Evolutionary conservation across 2,888 invertebrate species (phyloP).

Genomic region (Euclidia mi): DNA sequence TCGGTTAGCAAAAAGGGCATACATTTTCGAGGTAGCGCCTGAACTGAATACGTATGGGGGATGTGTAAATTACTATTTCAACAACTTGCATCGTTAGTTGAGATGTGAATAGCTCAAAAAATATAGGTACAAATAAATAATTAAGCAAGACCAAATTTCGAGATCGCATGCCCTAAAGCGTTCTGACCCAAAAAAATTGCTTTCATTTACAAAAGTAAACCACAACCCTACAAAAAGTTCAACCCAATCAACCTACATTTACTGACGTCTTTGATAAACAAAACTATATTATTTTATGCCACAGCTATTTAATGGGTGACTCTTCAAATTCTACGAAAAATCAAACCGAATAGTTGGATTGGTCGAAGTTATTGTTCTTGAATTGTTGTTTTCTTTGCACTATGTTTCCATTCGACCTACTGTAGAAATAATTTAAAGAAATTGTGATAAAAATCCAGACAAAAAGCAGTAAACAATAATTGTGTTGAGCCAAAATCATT

Average conservation of each 20-base stretch:
- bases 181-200: too few species aligned
- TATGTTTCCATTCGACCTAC: conserved; percentile 5
- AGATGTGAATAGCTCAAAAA: too few species aligned
- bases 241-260: conserved; percentile 6
- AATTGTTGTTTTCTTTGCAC: conserved; percentile 12
- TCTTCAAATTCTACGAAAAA: neutral
- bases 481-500: neutral
- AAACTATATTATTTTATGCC: conserved; percentile 1
- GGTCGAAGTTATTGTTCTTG: conserved; percentile 1
- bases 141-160: too few species aligned
- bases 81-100: too few species aligned
- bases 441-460: conserved; percentile 2
- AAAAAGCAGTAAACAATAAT: conserved; percentile 1
- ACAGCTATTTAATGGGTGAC: conserved; percentile 5
- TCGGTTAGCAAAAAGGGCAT: too few species aligned
- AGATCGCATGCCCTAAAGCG: too few species aligned
- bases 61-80: too few species aligned
- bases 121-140: too few species aligned
- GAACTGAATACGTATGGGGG: too few species aligned
- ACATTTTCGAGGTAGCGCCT: too few species aligned
- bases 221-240: neutral
- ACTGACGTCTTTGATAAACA: neutral
- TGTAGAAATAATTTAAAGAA: conserved; percentile 9
- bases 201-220: too few species aligned
- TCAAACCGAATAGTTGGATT: conserved; percentile 12